These are phyloP conservation scores for Pediacus dermestoides DNA, from an alignment of 2,888 invertebrate species.

Conservation along the genomic window DNA sequence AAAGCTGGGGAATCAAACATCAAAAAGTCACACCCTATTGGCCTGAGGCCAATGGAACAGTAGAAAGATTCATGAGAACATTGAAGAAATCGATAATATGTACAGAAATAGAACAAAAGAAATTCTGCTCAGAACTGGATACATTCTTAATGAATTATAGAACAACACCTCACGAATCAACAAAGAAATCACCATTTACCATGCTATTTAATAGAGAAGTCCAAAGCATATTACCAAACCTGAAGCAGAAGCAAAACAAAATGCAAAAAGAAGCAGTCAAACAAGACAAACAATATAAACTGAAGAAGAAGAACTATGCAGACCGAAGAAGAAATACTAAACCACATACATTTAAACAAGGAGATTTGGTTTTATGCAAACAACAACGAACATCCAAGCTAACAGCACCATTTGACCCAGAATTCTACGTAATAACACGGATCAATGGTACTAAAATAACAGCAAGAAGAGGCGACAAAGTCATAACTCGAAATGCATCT, in stretches of 20 bases:
- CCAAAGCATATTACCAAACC: slow-evolving; percentile 11
- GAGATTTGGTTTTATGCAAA: slow-evolving; percentile 11
- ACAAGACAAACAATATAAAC: background rate
- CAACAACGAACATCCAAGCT: slow-evolving; percentile 8
- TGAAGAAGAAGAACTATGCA: background rate
- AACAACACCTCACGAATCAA: slow-evolving; percentile 15
- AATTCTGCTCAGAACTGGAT: slow-evolving; percentile 9
- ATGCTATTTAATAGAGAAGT: slow-evolving; percentile 12
- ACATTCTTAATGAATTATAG: slow-evolving; percentile 15
- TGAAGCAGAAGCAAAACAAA: background rate
- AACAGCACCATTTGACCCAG: slow-evolving; percentile 11
- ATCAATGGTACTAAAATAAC: slow-evolving; percentile 9
- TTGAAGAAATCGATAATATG: slow-evolving; percentile 15
- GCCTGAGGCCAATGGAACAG: slow-evolving; percentile 23
- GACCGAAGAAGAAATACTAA: background rate
- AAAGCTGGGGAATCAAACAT: slow-evolving; percentile 15
- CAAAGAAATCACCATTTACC: slow-evolving; percentile 12
- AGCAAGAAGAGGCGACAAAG: slow-evolving; percentile 6
- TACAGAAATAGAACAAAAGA: slow-evolving; percentile 6
- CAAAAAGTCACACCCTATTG: slow-evolving; percentile 19
- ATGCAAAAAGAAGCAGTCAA: background rate
- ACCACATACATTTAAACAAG: slow-evolving; percentile 11
- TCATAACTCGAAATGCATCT: slow-evolving; percentile 4
- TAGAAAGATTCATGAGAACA: slow-evolving; percentile 20
- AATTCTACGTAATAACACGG: slow-evolving; percentile 10